These are phyloP conservation scores for Dryobates pubescens DNA, from an alignment of 2,797 vertebrate species.

Conservation along the genomic window DNA sequence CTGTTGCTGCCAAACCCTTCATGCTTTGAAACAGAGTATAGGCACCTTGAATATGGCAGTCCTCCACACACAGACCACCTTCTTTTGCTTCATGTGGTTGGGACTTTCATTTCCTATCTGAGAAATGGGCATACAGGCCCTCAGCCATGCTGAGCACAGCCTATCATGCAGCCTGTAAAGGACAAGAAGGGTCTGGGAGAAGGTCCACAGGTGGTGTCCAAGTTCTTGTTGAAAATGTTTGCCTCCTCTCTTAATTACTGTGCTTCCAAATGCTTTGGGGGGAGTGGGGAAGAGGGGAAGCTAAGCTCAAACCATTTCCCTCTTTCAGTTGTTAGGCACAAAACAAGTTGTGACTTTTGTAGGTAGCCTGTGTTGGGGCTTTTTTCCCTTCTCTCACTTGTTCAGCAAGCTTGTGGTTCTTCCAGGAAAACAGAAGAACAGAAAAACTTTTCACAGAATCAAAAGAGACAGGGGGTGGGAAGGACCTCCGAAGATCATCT, in stretches of 20 bases:
- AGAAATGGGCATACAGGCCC: background rate
- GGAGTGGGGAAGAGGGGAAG: background rate
- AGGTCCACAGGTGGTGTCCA: accelerated
- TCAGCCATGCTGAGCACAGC: accelerated
- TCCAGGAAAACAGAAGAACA: background rate
- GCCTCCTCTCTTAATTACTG: background rate
- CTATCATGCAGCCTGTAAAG: background rate
- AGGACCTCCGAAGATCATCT: too few relatives aligned
- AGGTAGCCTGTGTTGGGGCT: background rate
- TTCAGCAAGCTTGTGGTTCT: background rate
- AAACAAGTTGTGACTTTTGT: background rate
- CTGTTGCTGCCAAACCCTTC: background rate
- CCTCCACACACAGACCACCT: background rate
- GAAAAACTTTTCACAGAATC: background rate
- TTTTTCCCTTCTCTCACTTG: background rate
- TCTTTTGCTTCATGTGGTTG: background rate
- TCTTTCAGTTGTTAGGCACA: background rate
- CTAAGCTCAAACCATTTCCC: background rate
- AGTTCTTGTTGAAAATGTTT: background rate
- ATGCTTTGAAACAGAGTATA: background rate
- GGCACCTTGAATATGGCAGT: background rate
- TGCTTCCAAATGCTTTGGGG: accelerated
- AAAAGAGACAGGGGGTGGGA: too few relatives aligned
- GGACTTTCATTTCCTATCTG: background rate
- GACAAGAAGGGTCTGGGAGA: background rate